Percentiles rank a stretch among this genome's conserved stretches.
Evolutionary conservation across 2,113 vertebrate species (phyloP).

Genomic region (zebrafish (Danio rerio)): GRCz12tu NC_133179.1:8148501-8149000

Average conservation of each 20-base stretch:
- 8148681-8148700: slow-evolving; percentile 69
- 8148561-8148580: slow-evolving; percentile 98
- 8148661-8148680: slow-evolving; percentile 92
- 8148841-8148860: slow-evolving; percentile 94
- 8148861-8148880: slow-evolving; percentile 92
- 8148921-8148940: too few species aligned
- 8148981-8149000: too few species aligned
- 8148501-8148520: background rate
- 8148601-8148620: slow-evolving; percentile 93
- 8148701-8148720: background rate
- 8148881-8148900: slow-evolving; percentile 81
- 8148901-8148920: background rate
- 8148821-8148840: slow-evolving; percentile 92
- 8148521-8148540: slow-evolving; percentile 71
- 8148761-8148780: slow-evolving; percentile 32
- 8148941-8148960: too few species aligned
- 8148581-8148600: slow-evolving; percentile 95
- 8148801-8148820: slow-evolving; percentile 82
- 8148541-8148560: slow-evolving; percentile 93
- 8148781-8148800: slow-evolving; percentile 17
- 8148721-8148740: too few species aligned
- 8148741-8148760: background rate
- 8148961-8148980: too few species aligned
- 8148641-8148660: slow-evolving; percentile 90
- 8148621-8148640: slow-evolving; percentile 95